Percentiles rank a stretch among this genome's conserved stretches.
Evolutionary conservation across 92 coral and sea anemone species (phyloP).

Genomic region (Diadumene lineata): DNA sequence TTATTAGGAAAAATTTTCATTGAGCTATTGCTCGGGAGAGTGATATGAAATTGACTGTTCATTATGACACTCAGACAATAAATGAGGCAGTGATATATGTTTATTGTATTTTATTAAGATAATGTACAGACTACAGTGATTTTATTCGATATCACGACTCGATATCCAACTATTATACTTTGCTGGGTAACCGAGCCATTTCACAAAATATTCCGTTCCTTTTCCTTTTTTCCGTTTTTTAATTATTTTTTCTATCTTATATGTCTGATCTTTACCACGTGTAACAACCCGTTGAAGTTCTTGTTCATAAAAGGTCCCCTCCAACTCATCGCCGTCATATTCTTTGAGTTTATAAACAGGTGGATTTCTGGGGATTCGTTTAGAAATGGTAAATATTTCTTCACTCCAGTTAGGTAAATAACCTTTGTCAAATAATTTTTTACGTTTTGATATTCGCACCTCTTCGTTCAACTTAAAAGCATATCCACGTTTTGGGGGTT

Average conservation of each 20-base stretch:
- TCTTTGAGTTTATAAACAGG: slow-evolving; percentile 37
- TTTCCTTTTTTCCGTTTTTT: slow-evolving; percentile 11
- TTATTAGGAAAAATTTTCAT: slow-evolving; percentile 23
- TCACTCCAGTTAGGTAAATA: slow-evolving; percentile 43
- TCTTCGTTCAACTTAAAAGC: slow-evolving; percentile 18
- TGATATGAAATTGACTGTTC: background rate
- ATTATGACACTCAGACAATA: background rate
- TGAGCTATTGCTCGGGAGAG: too few species aligned
- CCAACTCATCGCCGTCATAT: slow-evolving; percentile 17
- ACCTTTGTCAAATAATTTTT: slow-evolving; percentile 26
- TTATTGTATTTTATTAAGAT: background rate
- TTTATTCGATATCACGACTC: background rate
- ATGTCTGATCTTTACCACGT: slow-evolving; percentile 17
- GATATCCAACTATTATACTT: slow-evolving; percentile 23
- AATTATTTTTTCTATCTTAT: slow-evolving; percentile 25
- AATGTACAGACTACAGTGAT: background rate
- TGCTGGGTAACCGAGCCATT: slow-evolving; percentile 33
- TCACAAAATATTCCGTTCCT: slow-evolving; percentile 12
- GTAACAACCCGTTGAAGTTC: slow-evolving; percentile 26
- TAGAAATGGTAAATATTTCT: slow-evolving; percentile 33
- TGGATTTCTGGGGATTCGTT: slow-evolving; percentile 27
- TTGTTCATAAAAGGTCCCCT: slow-evolving; percentile 46
- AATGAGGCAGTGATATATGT: background rate
- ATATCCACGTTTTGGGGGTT: background rate
- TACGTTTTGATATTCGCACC: slow-evolving; percentile 31